Evolutionary conservation across 1,140 invertebrate species (phyloP), one percentile per base, ranked within the genome.

Genomic region (Rhagoletis zephyria): DNA sequence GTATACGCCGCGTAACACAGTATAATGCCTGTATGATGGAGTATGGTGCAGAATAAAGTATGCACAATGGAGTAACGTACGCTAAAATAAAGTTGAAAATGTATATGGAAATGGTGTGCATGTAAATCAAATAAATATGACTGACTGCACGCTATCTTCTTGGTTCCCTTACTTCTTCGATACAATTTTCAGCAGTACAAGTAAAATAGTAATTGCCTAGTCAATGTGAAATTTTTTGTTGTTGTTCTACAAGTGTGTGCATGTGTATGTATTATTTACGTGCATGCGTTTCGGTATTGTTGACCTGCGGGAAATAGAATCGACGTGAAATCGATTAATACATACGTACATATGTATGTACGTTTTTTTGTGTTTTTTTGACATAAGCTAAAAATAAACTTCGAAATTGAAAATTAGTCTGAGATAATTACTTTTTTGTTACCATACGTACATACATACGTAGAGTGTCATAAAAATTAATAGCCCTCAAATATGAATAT

Each of bases 41-140:
- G 48, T 30, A n/a, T 77, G 3, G 16, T 56, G 7, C 14, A 16
- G 45, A 16, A 42, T n/a, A 48, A n/a, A 63, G 61, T 19, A 48
- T 81, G 70, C 12, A 6, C 3, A 19, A 81, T 19, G 45, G 6
- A 10, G 19, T 81, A 30, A 19, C n/a, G 74, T 81, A 48, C 45
- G 48, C 42, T 48, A 70, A 81, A 48, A 70, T 77, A 10, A 51
- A 81, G 42, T 51, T 7, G 6, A 81, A 74, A 81, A 81, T 51
- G 48, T 16, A 56, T 56, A 77, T 51, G 14, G 7, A 56, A 81
- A 19, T n/a, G 9, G 45, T 56, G 16, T 56, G 6, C 45, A 51
- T 77, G 48, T 45, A 48, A 77, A 77, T 51, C 4, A 19, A 19
- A 40, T 70, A 42, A 14, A 30, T 30, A 30, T 30, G 30, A 30